Conservation (phyloP, 37 sponge, comb jelly and placozoan genomes). For the Halisarca cf. caerulea region DNA sequence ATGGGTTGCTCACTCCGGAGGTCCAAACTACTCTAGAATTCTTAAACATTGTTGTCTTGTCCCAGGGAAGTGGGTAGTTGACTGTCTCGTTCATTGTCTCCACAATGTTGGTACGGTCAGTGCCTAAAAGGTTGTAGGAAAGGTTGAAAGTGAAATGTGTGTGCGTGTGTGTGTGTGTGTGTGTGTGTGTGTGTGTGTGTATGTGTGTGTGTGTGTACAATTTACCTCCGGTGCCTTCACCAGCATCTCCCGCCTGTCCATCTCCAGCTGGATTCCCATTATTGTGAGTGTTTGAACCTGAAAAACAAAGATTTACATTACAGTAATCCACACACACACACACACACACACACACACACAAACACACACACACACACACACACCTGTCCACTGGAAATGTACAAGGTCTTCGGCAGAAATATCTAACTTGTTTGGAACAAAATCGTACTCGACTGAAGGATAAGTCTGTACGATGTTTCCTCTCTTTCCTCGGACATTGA, state of each 20-base stretch:
- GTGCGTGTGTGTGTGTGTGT: conserved; percentile 32
- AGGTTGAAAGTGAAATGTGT: background rate
- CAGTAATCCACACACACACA: background rate
- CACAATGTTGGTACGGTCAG: conserved; percentile 91
- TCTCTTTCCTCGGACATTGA: conserved; percentile 97
- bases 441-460: conserved; percentile 98
- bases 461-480: conserved; percentile 97
- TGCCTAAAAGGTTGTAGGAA: conserved; percentile 52
- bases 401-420: conserved; percentile 57
- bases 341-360: too few relatives aligned
- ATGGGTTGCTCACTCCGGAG: background rate
- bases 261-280: conserved; percentile 92
- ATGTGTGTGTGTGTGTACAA: background rate
- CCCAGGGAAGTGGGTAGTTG: conserved; percentile 91
- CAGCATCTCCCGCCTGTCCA: conserved; percentile 99
- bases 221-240: conserved; percentile 93
- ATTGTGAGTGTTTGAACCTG: conserved; percentile 99
- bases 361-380: too few relatives aligned
- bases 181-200: conserved; percentile 13
- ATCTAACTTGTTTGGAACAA: conserved; percentile 86
- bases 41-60: conserved; percentile 69
- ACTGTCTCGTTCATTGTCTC: conserved; percentile 60
- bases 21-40: conserved; percentile 67
- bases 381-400: conserved; percentile 98
- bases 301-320: background rate